phyloP scores from a whole-genome alignment of 2,113 vertebrate species.

The Ictalurus punctatus region DNA sequence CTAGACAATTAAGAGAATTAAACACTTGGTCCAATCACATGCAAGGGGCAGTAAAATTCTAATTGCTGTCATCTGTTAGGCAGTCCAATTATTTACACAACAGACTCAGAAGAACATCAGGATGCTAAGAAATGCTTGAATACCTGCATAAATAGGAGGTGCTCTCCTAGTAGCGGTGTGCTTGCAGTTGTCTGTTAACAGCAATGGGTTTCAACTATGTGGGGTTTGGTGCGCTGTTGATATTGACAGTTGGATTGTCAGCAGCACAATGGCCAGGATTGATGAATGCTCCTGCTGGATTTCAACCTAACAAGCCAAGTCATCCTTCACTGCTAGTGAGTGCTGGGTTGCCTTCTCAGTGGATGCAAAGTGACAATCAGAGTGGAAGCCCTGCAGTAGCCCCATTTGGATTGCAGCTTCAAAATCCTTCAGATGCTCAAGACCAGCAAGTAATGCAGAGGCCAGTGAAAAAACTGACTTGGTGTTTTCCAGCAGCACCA shows the following conservation, averaged over 20 bases:
- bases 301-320: neutral
- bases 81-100: no score
- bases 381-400: neutral
- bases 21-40: neutral
- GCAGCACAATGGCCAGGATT: neutral
- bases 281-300: neutral
- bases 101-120: constrained; percentile 1
- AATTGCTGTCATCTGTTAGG: neutral
- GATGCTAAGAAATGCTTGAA: neutral
- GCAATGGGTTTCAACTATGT: neutral
- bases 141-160: neutral
- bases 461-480: constrained; percentile 44
- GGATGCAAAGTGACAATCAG: neutral
- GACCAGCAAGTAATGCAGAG: constrained; percentile 11
- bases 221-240: neutral
- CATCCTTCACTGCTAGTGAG: neutral
- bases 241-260: neutral
- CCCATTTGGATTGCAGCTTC: neutral
- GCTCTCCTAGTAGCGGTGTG: no score
- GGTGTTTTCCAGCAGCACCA: constrained; percentile 16
- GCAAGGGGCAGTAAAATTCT: neutral
- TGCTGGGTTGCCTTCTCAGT: neutral
- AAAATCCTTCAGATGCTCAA: neutral
- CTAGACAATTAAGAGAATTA: neutral
- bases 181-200: neutral